Evolutionary conservation across 1,140 invertebrate species (phyloP).

Genomic region (Drosophila nigrodunni): DNA sequence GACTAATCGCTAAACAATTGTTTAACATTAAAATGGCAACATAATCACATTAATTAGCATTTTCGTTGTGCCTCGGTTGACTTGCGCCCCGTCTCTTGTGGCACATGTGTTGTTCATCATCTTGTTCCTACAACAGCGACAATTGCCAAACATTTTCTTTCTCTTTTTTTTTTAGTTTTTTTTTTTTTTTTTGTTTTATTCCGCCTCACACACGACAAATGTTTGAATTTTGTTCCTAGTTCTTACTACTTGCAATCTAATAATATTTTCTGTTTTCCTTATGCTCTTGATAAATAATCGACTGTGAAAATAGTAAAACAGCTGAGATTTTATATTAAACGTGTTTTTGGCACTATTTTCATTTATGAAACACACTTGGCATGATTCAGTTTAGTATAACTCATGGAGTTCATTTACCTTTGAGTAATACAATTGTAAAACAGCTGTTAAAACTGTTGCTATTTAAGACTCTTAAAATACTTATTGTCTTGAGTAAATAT

Average conservation of each 20-base stretch:
- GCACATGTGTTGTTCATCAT: slow-evolving; percentile 1
- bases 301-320: slow-evolving; percentile 19
- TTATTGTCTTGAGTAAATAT: not conserved
- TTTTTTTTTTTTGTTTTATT: slow-evolving; percentile 13
- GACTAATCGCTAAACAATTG: slow-evolving; percentile 82
- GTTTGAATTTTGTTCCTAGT: not conserved
- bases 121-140: slow-evolving; percentile 20
- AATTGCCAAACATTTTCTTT: slow-evolving; percentile 25
- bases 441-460: slow-evolving; percentile 4
- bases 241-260: slow-evolving; percentile 10
- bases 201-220: slow-evolving; percentile 12
- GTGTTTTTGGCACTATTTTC: not conserved
- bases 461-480: not conserved
- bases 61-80: slow-evolving; percentile 64
- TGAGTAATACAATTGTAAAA: not conserved
- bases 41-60: slow-evolving; percentile 83
- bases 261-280: not conserved
- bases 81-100: slow-evolving; percentile 1
- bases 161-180: not conserved
- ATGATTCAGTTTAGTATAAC: not conserved
- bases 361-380: not conserved
- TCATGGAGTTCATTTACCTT: slow-evolving; percentile 24
- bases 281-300: slow-evolving; percentile 4
- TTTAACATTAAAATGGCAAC: slow-evolving; percentile 78
- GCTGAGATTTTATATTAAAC: slow-evolving; percentile 14